Conservation (phyloP, 2,113 vertebrate species). For the Dipodomys merriami region DNA sequence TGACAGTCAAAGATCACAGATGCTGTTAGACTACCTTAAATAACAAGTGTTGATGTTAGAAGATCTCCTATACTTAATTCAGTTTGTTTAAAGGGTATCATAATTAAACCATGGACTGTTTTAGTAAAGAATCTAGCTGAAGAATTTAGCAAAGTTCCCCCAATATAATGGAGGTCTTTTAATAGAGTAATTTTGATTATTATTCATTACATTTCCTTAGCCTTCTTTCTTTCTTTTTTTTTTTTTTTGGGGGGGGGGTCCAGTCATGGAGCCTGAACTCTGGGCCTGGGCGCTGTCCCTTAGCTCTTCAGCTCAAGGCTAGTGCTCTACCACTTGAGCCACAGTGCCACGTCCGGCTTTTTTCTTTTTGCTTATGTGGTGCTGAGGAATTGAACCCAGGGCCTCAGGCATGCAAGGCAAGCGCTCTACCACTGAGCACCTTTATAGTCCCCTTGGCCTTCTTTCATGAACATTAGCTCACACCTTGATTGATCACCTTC, state of each 20-base stretch:
- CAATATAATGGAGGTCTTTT: background rate
- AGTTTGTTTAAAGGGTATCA: background rate
- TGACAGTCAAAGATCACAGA: background rate
- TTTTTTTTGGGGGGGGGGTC: too few relatives aligned
- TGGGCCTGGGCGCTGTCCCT: too few relatives aligned
- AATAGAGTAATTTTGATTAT: constrained; percentile 22
- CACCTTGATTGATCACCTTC: background rate
- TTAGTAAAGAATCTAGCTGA: background rate
- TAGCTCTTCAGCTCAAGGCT: too few relatives aligned
- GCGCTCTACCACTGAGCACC: too few relatives aligned
- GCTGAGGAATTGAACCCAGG: too few relatives aligned
- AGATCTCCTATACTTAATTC: background rate
- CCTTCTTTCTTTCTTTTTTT: too few relatives aligned
- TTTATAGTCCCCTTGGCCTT: too few relatives aligned
- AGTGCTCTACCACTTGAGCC: too few relatives aligned
- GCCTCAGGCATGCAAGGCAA: too few relatives aligned
- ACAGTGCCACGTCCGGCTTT: too few relatives aligned
- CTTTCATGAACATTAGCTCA: background rate
- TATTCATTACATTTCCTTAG: background rate
- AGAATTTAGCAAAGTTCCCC: background rate
- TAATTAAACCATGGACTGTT: background rate
- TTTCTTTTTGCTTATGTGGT: too few relatives aligned
- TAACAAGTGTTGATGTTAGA: background rate
- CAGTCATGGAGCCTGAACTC: too few relatives aligned
- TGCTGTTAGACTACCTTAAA: background rate